Percentiles rank a stretch among this genome's conserved stretches.
Conservation (phyloP, 2,113 vertebrate genomes). For the Gymnocephalus cernua region DNA sequence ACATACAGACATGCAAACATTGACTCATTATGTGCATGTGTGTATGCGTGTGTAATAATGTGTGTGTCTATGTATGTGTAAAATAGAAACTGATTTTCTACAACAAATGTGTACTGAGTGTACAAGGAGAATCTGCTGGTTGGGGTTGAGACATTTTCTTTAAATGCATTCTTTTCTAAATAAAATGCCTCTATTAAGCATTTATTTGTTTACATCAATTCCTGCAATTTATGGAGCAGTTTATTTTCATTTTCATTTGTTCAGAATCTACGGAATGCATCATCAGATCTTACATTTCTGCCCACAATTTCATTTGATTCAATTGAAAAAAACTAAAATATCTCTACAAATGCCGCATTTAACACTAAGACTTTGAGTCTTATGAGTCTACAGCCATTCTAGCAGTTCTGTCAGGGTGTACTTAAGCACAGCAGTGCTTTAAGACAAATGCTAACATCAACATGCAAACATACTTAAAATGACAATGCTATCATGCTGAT, state of each 20-base stretch:
- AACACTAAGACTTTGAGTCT: neutral
- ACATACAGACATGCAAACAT: constrained; percentile 54
- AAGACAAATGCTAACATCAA: no score
- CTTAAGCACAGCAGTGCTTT: no score
- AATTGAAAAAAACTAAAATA: neutral
- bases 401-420: no score
- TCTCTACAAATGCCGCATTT: neutral
- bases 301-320: neutral
- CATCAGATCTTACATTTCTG: neutral
- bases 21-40: constrained; percentile 15
- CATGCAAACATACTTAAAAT: no score
- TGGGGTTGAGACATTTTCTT: neutral
- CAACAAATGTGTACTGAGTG: neutral
- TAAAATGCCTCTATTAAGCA: neutral
- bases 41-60: neutral
- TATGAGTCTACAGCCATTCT: neutral
- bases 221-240: neutral
- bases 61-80: neutral
- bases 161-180: neutral
- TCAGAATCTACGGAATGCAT: constrained; percentile 1
- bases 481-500: neutral
- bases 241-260: neutral
- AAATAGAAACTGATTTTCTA: neutral
- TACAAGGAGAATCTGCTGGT: neutral
- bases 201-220: neutral